Evolutionary conservation across 2,888 invertebrate species (phyloP).

Genomic region (Netelia inedita): DNA sequence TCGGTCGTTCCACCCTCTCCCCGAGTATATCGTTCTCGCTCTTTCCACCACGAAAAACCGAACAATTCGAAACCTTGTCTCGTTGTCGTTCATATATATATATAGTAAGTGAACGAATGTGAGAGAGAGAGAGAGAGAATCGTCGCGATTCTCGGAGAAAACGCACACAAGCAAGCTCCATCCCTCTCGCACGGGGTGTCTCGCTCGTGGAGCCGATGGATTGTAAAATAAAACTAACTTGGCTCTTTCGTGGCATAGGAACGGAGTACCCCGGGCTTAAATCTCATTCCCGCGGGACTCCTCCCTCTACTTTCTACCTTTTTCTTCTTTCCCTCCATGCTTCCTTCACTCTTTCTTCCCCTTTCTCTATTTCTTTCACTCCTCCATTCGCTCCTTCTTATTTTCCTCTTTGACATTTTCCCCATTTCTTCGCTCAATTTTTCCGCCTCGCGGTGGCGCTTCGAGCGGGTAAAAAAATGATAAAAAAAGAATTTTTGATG

Average conservation of each 20-base stretch:
- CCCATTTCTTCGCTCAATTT: constrained; percentile 10
- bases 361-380: constrained; percentile 26
- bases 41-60: constrained; percentile 77
- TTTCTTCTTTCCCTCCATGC: neutral
- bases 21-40: constrained; percentile 69
- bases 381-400: constrained; percentile 15
- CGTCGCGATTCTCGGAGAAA: constrained; percentile 48
- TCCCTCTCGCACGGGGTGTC: constrained; percentile 44
- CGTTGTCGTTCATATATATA: constrained; percentile 18
- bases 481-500: neutral
- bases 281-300: constrained; percentile 83
- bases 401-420: constrained; percentile 21
- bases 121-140: neutral
- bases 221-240: constrained; percentile 85
- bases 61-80: constrained; percentile 83
- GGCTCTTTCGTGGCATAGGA: constrained; percentile 82
- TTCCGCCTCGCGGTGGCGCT: constrained; percentile 11
- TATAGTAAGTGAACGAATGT: neutral
- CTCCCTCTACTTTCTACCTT: constrained; percentile 16
- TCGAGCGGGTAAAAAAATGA: neutral
- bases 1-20: constrained; percentile 55
- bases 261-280: constrained; percentile 78
- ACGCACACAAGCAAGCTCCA: constrained; percentile 39
- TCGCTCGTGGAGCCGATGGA: constrained; percentile 80
- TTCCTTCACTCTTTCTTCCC: constrained; percentile 20